Percentiles rank a stretch among this genome's conserved stretches.
phyloP scores from a whole-genome alignment of 2,113 vertebrate genomes.

The Misgurnus mizolepis region DNA sequence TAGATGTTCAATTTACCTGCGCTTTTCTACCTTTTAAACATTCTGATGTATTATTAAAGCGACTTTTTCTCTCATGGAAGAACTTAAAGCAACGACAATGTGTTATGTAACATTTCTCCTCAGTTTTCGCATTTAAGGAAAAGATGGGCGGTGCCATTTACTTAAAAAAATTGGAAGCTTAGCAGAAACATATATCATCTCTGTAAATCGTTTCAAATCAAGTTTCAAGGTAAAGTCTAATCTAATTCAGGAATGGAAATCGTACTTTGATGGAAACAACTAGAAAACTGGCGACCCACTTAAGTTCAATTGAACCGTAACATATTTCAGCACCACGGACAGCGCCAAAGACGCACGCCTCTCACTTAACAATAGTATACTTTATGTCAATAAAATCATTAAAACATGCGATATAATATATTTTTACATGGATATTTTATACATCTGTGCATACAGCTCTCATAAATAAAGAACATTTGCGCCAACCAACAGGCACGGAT shows the following conservation, averaged over 20 bases:
- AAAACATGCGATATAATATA: neutral
- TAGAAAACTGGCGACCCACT: conserved; percentile 3
- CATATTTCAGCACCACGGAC: neutral
- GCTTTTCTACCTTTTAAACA: neutral
- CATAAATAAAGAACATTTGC: neutral
- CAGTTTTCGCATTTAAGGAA: neutral
- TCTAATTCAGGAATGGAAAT: neutral
- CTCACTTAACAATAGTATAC: neutral
- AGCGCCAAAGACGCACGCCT: neutral
- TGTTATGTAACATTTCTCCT: neutral
- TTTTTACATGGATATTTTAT: neutral
- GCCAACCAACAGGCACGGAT: neutral
- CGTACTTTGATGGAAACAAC: neutral
- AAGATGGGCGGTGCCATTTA: neutral
- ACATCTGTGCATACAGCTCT: neutral
- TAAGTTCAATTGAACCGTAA: neutral
- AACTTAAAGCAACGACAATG: neutral
- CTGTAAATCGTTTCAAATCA: neutral
- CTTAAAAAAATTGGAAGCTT: neutral
- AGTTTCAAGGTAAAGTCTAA: neutral
- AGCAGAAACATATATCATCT: neutral
- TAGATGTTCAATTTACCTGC: neutral
- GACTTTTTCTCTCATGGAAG: neutral
- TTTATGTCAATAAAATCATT: neutral
- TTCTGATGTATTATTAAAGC: neutral